A percentile compares a stretch with the other conserved stretches of the same genome.
Conservation (phyloP, 2,888 invertebrate genomes). For the Cheilosia grossa region DNA sequence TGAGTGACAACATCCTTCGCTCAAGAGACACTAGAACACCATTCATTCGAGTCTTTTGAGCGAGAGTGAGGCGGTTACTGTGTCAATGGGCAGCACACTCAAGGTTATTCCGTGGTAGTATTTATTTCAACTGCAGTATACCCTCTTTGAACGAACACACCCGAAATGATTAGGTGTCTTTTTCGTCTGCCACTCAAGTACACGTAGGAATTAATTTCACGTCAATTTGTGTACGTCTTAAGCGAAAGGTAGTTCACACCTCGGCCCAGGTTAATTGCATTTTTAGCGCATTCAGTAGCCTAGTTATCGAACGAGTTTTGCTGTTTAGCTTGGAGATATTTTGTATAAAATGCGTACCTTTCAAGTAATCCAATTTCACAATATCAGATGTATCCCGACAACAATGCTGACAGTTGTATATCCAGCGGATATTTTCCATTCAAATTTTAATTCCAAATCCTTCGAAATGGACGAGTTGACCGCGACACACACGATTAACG, state of each 20-base stretch:
- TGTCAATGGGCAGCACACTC: conserved; percentile 30
- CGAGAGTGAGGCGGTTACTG: conserved; percentile 9
- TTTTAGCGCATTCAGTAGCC: conserved; percentile 11
- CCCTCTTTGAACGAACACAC: neutral
- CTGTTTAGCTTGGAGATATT: neutral
- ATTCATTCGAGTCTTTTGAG: conserved; percentile 11
- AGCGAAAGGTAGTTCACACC: conserved; percentile 27
- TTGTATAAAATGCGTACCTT: conserved; percentile 44
- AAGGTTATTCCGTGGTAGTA: conserved; percentile 22
- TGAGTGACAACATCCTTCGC: conserved; percentile 33
- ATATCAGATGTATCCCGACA: conserved; percentile 69
- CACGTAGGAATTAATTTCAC: neutral
- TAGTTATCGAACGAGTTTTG: conserved; percentile 11
- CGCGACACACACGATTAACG: conserved; percentile 59
- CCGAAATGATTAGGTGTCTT: neutral
- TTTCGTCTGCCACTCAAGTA: too few species aligned
- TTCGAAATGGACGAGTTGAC: conserved; percentile 52
- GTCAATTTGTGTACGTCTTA: neutral
- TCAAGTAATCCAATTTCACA: conserved; percentile 72
- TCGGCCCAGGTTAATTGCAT: conserved; percentile 2
- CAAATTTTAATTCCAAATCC: conserved; percentile 69
- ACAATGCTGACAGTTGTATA: conserved; percentile 66
- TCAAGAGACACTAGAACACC: conserved; percentile 26
- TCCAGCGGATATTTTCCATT: conserved; percentile 73
- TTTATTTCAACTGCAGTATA: neutral